Percentiles rank a stretch among this genome's conserved stretches.
Conservation (phyloP, 2,113 vertebrate species). For the Myocastor coypus region DNA sequence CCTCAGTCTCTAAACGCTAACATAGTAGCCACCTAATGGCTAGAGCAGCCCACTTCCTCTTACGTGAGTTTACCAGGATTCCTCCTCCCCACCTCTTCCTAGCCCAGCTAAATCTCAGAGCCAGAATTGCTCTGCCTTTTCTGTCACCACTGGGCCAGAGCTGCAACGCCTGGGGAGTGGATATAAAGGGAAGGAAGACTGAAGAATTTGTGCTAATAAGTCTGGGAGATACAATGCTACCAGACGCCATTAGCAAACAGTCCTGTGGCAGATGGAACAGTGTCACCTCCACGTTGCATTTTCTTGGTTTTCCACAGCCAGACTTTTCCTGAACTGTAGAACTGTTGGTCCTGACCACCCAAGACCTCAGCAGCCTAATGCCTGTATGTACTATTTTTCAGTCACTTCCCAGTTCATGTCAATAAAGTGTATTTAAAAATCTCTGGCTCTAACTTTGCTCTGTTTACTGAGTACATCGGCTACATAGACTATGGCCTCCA, state of each 20-base stretch:
- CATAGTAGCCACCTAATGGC: neutral
- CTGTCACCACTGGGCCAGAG: neutral
- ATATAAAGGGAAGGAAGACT: neutral
- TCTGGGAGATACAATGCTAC: neutral
- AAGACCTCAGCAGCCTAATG: neutral
- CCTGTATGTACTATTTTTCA: slow-evolving; percentile 32
- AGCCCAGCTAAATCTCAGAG: neutral
- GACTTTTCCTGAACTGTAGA: slow-evolving; percentile 25
- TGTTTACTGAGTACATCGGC: neutral
- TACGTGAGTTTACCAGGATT: neutral
- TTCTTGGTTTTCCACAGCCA: slow-evolving; percentile 53
- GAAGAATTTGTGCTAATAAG: neutral
- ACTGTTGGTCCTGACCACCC: neutral
- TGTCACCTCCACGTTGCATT: neutral
- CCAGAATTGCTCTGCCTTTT: neutral
- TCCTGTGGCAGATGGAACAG: neutral
- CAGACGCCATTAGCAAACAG: neutral
- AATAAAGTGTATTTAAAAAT: slow-evolving; percentile 71
- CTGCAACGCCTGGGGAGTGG: neutral
- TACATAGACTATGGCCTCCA: neutral
- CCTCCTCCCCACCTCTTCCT: neutral
- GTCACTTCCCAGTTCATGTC: slow-evolving; percentile 38
- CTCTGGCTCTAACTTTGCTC: neutral
- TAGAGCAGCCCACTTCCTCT: neutral
- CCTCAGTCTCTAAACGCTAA: neutral